Conservation (phyloP, 2,113 vertebrate species). For the Pseudolaguvia tuberculata region DNA sequence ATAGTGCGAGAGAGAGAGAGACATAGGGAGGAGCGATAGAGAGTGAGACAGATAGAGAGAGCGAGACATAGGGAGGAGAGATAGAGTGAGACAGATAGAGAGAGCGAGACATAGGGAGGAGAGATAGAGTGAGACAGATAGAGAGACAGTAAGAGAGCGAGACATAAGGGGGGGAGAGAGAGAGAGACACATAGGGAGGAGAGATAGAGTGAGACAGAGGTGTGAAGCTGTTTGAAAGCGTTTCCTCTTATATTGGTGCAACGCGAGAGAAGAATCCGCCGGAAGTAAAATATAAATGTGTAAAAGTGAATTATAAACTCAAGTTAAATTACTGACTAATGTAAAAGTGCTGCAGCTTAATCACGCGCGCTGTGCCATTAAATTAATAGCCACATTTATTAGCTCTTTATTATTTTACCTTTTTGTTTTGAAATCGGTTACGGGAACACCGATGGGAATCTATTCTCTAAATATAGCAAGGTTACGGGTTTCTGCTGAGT, state of each 20-base stretch:
- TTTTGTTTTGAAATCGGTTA: not conserved
- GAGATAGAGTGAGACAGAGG: not conserved
- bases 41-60: too few species aligned
- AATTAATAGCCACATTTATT: not conserved
- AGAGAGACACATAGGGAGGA: too few species aligned
- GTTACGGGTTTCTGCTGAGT: conserved; percentile 19
- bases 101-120: too few species aligned
- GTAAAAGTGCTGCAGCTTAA: not conserved
- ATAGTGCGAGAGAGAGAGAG: too few species aligned
- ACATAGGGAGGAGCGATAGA: too few species aligned
- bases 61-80: too few species aligned
- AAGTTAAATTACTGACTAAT: not conserved
- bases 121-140: too few species aligned
- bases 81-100: too few species aligned
- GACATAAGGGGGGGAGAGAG: too few species aligned
- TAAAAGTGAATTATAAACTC: too few species aligned
- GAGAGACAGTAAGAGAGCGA: too few species aligned
- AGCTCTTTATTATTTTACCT: not conserved
- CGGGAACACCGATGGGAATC: not conserved
- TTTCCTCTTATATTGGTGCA: not conserved
- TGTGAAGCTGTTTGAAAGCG: not conserved
- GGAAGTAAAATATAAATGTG: not conserved
- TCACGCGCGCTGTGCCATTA: too few species aligned
- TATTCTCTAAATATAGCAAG: not conserved
- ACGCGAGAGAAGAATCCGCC: not conserved